Evolutionary conservation across 1,140 invertebrate species (phyloP).

Genomic region (Monomorium pharaonis): DNA sequence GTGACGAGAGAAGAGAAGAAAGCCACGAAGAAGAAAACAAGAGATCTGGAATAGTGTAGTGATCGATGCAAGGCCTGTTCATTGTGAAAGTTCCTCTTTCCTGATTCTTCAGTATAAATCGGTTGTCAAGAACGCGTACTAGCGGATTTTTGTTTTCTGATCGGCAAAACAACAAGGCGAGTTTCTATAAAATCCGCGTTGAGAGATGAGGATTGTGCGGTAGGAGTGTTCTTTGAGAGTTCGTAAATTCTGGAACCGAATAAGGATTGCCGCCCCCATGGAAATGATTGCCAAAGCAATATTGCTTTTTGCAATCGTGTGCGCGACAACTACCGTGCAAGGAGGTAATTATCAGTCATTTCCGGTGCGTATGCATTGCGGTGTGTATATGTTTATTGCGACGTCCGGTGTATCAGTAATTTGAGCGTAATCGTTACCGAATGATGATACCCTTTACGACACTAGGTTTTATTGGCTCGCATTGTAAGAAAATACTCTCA

Average conservation of each 20-base stretch:
- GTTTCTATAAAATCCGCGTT: not conserved
- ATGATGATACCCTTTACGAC: not conserved
- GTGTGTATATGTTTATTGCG: constrained; percentile 29
- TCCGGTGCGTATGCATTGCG: not conserved
- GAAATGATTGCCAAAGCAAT: constrained; percentile 13
- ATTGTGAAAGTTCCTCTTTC: not conserved
- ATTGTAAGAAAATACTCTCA: not conserved
- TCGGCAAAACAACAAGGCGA: not conserved
- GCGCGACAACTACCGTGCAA: not conserved
- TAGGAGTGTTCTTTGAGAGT: not conserved
- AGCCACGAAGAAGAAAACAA: not conserved
- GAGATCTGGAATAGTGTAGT: not conserved
- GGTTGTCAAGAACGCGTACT: not conserved
- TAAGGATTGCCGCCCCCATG: not conserved
- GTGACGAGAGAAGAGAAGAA: no score
- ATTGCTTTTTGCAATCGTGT: constrained; percentile 9
- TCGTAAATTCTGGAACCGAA: not conserved
- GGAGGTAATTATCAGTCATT: constrained; percentile 49
- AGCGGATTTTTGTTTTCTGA: not conserved
- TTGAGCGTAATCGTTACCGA: constrained; percentile 1
- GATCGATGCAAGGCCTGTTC: not conserved
- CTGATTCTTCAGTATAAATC: not conserved
- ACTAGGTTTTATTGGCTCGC: not conserved
- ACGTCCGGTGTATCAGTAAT: constrained; percentile 48
- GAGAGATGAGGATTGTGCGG: constrained; percentile 7